phyloP scores from a whole-genome alignment of 2,888 invertebrate species.

The Laothoe populi region DNA sequence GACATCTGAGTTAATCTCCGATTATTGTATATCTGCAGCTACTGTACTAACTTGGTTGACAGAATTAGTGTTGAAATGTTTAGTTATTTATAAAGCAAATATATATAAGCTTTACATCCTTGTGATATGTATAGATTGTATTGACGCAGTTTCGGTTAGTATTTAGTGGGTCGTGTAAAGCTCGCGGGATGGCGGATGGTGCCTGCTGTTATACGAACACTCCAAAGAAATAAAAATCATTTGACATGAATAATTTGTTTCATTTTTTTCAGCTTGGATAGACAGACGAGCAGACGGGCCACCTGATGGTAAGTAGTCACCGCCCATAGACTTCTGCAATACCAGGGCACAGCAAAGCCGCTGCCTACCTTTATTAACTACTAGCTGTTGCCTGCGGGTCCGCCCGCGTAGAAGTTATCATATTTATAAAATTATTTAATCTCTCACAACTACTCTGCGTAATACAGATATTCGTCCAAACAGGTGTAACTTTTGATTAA shows the following conservation, averaged over 20 bases:
- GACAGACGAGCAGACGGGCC: too few relatives aligned
- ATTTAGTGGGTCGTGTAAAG: neutral
- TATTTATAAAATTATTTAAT: too few relatives aligned
- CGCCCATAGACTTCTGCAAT: too few relatives aligned
- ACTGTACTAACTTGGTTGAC: neutral
- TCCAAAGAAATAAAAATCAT: slow-evolving; percentile 73
- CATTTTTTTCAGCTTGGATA: slow-evolving; percentile 22
- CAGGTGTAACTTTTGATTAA: too few relatives aligned
- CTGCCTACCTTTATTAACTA: too few relatives aligned
- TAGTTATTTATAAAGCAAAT: slow-evolving; percentile 17
- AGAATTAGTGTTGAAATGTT: neutral
- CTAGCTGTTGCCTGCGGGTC: too few relatives aligned
- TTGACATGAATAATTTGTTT: slow-evolving; percentile 50
- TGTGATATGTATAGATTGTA: slow-evolving; percentile 22
- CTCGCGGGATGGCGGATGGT: neutral
- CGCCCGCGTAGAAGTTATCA: too few relatives aligned
- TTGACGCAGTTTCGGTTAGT: slow-evolving; percentile 6
- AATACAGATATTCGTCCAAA: too few relatives aligned
- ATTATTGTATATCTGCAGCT: neutral
- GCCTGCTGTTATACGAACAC: slow-evolving; percentile 46
- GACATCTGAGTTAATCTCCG: too few relatives aligned
- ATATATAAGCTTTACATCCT: slow-evolving; percentile 24
- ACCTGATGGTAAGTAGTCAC: too few relatives aligned
- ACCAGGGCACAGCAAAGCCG: too few relatives aligned
- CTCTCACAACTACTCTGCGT: too few relatives aligned